Evolutionary conservation across 2,113 vertebrate genomes (phyloP).

Genomic region (Gracilinanus agilis): DNA sequence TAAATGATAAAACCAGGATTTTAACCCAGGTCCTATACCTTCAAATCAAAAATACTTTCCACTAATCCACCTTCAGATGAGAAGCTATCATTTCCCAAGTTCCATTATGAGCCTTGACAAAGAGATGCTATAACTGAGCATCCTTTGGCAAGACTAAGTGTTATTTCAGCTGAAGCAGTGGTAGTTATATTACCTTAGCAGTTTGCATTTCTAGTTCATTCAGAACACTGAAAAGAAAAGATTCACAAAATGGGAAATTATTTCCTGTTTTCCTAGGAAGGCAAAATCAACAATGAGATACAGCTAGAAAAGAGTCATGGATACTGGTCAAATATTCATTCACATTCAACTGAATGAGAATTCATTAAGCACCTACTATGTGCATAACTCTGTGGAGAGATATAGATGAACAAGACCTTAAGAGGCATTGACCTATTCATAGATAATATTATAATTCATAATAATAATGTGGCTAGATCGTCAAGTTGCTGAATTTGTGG

Average conservation of each 20-base stretch:
- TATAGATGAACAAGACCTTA: background rate
- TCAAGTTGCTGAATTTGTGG: background rate
- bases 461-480: background rate
- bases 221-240: slow-evolving; percentile 70
- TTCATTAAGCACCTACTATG: background rate
- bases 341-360: background rate
- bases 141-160: slow-evolving; percentile 55
- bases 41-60: slow-evolving; percentile 1
- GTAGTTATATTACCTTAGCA: slow-evolving; percentile 71
- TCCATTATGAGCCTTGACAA: slow-evolving; percentile 46
- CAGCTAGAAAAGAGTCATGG: slow-evolving; percentile 2
- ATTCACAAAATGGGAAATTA: slow-evolving; percentile 68
- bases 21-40: background rate
- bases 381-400: background rate
- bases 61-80: slow-evolving; percentile 1
- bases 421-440: background rate
- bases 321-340: background rate
- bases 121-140: slow-evolving; percentile 53
- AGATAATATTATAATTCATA: background rate
- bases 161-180: slow-evolving; percentile 75
- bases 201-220: slow-evolving; percentile 70
- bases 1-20: background rate
- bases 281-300: slow-evolving; percentile 60
- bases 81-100: slow-evolving; percentile 7
- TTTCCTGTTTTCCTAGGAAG: slow-evolving; percentile 57